Evolutionary conservation across 2,113 vertebrate genomes (phyloP).

Genomic region (Tauraco erythrolophus): DNA sequence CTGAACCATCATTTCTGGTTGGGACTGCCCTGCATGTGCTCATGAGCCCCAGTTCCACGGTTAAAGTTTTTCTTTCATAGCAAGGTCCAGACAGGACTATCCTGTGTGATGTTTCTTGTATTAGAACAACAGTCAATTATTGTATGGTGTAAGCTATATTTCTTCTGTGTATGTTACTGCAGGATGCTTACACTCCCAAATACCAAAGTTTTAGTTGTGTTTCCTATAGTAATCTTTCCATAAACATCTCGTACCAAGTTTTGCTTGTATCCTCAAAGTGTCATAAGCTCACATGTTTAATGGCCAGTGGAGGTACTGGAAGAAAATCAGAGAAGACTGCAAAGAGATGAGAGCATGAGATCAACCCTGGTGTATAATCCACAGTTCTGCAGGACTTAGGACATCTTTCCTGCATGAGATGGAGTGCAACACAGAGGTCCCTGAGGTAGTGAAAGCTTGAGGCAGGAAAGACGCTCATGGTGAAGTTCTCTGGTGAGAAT

Average conservation of each 20-base stretch:
- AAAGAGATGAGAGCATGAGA: background rate
- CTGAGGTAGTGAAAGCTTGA: background rate
- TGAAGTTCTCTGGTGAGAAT: background rate
- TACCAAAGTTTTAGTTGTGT: background rate
- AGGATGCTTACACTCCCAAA: background rate
- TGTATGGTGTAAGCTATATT: background rate
- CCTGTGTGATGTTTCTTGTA: background rate
- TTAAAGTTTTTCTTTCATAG: background rate
- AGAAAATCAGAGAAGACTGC: background rate
- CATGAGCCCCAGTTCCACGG: background rate
- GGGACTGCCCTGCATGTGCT: background rate
- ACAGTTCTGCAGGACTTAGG: background rate
- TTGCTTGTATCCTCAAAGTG: background rate
- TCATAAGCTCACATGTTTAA: background rate
- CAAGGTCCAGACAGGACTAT: background rate
- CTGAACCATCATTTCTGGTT: background rate
- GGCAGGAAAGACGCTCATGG: background rate
- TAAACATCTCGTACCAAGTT: background rate
- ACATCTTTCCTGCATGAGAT: background rate
- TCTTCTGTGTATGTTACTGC: background rate
- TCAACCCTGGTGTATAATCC: background rate
- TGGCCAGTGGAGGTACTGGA: background rate
- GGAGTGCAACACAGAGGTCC: background rate
- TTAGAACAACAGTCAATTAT: background rate
- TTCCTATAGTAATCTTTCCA: background rate